Evolutionary conservation across 2,888 invertebrate genomes (phyloP).

Genomic region (Agonopterix alstromeriana): DNA sequence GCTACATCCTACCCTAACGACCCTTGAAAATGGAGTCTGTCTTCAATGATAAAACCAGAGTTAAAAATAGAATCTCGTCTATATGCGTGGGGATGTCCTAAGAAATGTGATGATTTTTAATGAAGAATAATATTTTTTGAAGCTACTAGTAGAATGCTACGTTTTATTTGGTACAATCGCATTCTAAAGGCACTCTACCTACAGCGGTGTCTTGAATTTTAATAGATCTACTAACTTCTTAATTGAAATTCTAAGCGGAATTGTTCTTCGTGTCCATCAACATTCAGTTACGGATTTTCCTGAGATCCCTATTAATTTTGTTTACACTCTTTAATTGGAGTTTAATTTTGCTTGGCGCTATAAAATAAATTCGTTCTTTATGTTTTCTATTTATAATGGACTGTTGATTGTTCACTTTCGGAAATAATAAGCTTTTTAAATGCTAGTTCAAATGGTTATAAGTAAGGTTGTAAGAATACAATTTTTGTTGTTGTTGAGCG

Average conservation of each 20-base stretch:
- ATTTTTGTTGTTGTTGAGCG: too few relatives aligned
- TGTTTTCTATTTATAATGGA: slow-evolving; percentile 1
- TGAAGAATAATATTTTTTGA: slow-evolving; percentile 8
- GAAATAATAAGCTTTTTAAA: too few relatives aligned
- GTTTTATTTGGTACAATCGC: slow-evolving; percentile 36
- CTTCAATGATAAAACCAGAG: slow-evolving; percentile 32
- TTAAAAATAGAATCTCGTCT: slow-evolving; percentile 28
- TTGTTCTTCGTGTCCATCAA: slow-evolving; percentile 43
- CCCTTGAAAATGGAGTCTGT: slow-evolving; percentile 27
- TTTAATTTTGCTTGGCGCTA: slow-evolving; percentile 8
- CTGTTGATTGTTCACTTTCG: slow-evolving; percentile 1
- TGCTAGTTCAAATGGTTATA: too few relatives aligned
- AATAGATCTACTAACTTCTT: slow-evolving; percentile 48
- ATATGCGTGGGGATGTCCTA: slow-evolving; percentile 25
- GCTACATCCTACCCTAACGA: not conserved
- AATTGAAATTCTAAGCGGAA: slow-evolving; percentile 52
- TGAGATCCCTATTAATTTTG: slow-evolving; percentile 33
- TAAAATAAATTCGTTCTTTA: slow-evolving; percentile 4
- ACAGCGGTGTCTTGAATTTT: slow-evolving; percentile 42
- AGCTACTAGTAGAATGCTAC: slow-evolving; percentile 4
- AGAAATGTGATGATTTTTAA: not conserved
- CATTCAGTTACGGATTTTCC: slow-evolving; percentile 39
- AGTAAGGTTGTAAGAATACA: too few relatives aligned
- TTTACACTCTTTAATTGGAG: slow-evolving; percentile 22
- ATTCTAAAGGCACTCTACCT: slow-evolving; percentile 34